phyloP scores from a whole-genome alignment of 2,888 invertebrate genomes.

The Phaonia tiefii region DNA sequence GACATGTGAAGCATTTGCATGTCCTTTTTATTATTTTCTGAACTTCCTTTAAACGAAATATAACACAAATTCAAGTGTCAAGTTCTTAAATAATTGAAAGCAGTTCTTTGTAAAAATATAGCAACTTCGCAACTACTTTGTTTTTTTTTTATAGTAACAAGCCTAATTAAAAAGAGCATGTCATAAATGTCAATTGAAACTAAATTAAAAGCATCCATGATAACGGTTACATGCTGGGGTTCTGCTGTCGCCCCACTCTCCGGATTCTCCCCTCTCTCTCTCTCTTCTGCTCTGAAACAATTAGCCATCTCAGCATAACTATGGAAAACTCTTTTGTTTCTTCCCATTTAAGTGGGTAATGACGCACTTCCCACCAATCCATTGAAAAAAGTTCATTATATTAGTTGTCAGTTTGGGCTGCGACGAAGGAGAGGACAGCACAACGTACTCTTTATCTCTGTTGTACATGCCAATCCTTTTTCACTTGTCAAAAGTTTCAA shows the following conservation, averaged over 20 bases:
- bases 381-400: background rate
- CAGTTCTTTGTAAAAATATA: no score
- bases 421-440: background rate
- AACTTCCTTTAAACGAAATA: no score
- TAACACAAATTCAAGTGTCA: no score
- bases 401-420: slow-evolving; percentile 22
- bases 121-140: no score
- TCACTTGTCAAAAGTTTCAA: slow-evolving; percentile 37
- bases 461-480: slow-evolving; percentile 23
- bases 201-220: background rate
- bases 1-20: no score
- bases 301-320: background rate
- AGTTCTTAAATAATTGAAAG: no score
- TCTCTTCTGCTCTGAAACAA: background rate
- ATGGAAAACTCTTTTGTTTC: background rate
- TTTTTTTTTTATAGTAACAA: background rate
- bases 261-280: background rate
- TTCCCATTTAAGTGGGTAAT: background rate
- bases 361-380: no score
- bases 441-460: background rate
- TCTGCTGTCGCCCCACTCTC: no score
- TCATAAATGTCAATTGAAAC: slow-evolving; percentile 18
- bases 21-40: no score
- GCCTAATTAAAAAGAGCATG: slow-evolving; percentile 11
- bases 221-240: background rate